Conservation (phyloP, 2,888 invertebrate species). For the Atethmia centrago region DNA sequence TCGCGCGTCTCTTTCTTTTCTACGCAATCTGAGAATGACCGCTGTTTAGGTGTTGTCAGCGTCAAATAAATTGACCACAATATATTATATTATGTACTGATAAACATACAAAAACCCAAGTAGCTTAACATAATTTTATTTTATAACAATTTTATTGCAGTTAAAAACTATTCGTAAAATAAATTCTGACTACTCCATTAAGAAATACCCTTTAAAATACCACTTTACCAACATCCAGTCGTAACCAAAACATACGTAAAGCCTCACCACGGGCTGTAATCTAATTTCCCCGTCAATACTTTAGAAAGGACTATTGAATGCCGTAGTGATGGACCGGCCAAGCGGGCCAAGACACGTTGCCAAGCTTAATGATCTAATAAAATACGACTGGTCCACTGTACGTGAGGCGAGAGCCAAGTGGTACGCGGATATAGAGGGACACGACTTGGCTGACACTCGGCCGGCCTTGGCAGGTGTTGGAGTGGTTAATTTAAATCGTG, state of each 20-base stretch:
- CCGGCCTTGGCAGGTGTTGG: slow-evolving; percentile 26
- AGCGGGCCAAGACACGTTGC: slow-evolving; percentile 72
- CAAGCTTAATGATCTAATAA: slow-evolving; percentile 83
- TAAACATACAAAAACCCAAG: neutral
- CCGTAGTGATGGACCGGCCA: slow-evolving; percentile 76
- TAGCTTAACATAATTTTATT: neutral
- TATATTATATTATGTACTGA: neutral
- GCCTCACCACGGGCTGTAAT: slow-evolving; percentile 51
- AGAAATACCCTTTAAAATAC: slow-evolving; percentile 7
- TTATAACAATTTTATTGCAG: neutral
- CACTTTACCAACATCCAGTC: slow-evolving; percentile 21
- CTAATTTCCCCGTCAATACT: slow-evolving; percentile 63
- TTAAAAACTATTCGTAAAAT: neutral
- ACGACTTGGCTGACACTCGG: slow-evolving; percentile 44
- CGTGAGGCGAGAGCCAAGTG: slow-evolving; percentile 72
- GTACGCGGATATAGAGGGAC: slow-evolving; percentile 49
- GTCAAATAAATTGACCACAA: neutral
- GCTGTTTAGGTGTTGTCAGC: too few relatives aligned
- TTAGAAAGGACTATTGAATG: slow-evolving; percentile 68
- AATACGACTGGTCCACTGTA: slow-evolving; percentile 75
- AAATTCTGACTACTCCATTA: neutral
- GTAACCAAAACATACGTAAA: slow-evolving; percentile 49
- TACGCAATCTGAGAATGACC: too few relatives aligned
- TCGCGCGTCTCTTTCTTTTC: too few relatives aligned
- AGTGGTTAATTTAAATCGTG: slow-evolving; percentile 57